These are phyloP conservation scores for Plumapathes pennacea DNA, from an alignment of 92 coral and sea anemone species.

Conservation along the genomic window DNA sequence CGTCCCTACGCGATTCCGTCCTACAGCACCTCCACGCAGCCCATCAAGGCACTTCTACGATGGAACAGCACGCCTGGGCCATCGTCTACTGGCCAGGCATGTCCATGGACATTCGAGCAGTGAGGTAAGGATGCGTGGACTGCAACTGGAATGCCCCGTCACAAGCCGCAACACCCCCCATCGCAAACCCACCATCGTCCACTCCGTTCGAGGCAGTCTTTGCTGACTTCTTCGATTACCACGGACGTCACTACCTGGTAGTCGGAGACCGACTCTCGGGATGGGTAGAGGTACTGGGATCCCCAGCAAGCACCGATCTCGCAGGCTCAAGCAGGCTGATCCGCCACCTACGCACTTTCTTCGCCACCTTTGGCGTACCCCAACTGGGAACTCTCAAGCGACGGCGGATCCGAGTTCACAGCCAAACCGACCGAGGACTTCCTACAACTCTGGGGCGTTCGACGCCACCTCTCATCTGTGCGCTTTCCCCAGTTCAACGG, in stretches of 20 bases:
- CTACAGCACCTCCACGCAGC: slow-evolving; percentile 38
- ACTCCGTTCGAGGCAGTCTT: slow-evolving; percentile 69
- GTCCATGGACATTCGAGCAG: slow-evolving; percentile 35
- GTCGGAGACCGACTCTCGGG: slow-evolving; percentile 71
- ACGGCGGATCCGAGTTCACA: slow-evolving; percentile 60
- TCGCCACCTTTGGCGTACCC: slow-evolving; percentile 31
- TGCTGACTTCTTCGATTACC: slow-evolving; percentile 60
- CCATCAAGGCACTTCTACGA: slow-evolving; percentile 32
- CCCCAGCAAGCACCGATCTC: slow-evolving; percentile 52
- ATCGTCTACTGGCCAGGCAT: slow-evolving; percentile 50
- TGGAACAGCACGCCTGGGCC: slow-evolving; percentile 29
- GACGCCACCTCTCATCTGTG: slow-evolving; percentile 40
- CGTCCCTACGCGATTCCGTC: slow-evolving; percentile 7
- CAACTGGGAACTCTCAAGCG: slow-evolving; percentile 50
- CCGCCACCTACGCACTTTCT: slow-evolving; percentile 18
- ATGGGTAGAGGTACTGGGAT: slow-evolving; percentile 59
- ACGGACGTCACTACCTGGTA: slow-evolving; percentile 58
- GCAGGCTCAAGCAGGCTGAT: slow-evolving; percentile 55
- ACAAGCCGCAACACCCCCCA: slow-evolving; percentile 47
- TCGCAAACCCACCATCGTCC: slow-evolving; percentile 33
- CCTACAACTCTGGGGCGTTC: slow-evolving; percentile 47
- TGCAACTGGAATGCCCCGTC: slow-evolving; percentile 59
- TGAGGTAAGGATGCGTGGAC: slow-evolving; percentile 29
- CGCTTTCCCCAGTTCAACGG: slow-evolving; percentile 51
- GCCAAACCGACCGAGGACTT: slow-evolving; percentile 44